These are phyloP conservation scores for Eulemur coronatus DNA, from an alignment of 2,797 vertebrate genomes.

Conservation along the genomic window DNA sequence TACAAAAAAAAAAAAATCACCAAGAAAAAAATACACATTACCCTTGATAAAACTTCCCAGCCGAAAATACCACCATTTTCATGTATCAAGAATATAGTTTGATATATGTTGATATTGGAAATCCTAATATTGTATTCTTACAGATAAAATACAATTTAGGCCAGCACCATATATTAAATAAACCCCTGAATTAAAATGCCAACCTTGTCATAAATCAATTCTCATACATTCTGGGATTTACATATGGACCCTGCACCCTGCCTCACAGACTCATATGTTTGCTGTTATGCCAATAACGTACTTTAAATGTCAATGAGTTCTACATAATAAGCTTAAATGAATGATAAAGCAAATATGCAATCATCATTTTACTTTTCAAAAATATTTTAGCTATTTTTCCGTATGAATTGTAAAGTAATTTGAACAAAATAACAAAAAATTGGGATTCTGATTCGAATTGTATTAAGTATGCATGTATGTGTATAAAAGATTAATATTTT, in stretches of 20 bases:
- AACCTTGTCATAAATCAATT: background rate
- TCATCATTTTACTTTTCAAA: background rate
- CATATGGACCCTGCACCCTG: background rate
- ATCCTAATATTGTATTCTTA: background rate
- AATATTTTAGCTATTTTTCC: background rate
- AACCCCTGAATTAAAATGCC: background rate
- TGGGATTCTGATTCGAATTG: background rate
- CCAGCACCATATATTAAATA: background rate
- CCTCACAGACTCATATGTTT: background rate
- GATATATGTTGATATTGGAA: background rate
- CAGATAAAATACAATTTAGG: background rate
- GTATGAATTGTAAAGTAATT: background rate
- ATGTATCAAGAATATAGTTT: background rate
- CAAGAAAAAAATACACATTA: background rate
- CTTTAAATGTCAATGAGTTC: background rate
- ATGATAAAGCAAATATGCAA: background rate
- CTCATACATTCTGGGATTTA: background rate
- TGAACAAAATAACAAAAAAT: background rate
- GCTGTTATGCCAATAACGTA: background rate
- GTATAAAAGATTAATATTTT: background rate
- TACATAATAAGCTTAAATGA: background rate
- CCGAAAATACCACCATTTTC: background rate
- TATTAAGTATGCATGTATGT: background rate
- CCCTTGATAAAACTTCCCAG: background rate
- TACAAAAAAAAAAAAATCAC: background rate